Evolutionary conservation across 1,140 invertebrate species (phyloP), one percentile per base, ranked within the genome.

Genomic region (Nymphalis io): DNA sequence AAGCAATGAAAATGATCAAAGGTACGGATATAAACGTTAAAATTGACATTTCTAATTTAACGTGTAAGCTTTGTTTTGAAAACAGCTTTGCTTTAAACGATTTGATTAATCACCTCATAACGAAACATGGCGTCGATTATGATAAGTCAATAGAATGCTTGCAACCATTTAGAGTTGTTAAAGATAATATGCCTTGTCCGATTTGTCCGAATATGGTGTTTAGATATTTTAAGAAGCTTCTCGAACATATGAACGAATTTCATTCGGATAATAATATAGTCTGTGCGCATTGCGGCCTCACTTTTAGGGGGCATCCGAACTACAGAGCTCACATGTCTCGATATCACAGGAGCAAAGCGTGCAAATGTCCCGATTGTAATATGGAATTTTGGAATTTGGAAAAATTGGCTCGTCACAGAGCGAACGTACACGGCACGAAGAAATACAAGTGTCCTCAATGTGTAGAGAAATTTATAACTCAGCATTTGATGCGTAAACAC

Each of bases 241-340:
- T 87, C 12, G 81, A 81, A 38, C 87, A 90, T 48, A 75, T 89
- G 12, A 87, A 82, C 27, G 70, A 67, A 18, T 68, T 18, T 11
- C 86, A 88, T 72, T 76, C 80, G 0, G 76, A 82, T 10, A 87
- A 89, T 68, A 87, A 79, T 55, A 77, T 76, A 18, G 81, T 88
- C 20, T 90, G 88, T 42, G 73, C 80, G 4, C 81, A 81, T 23
- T 90, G 88, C 23, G 88, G 88, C 1, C 72, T 78, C 23, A 77
- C 80, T 0, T 90, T 88, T 63, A 75, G 81, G 10, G 80, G 80
- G 0, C 74, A 83, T 60, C 75, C 83, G 0, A 88, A 82, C 59
- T 71, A 88, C 12, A 63, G 85, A 5, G 76, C 80, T 2, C 88
- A 88, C 66, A 75, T 87, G 18, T 73, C 75, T 1, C 60, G 76